Base-by-base conservation (phyloP, 2,797 vertebrate species). In the Chaetodon trifasciatus region DNA sequence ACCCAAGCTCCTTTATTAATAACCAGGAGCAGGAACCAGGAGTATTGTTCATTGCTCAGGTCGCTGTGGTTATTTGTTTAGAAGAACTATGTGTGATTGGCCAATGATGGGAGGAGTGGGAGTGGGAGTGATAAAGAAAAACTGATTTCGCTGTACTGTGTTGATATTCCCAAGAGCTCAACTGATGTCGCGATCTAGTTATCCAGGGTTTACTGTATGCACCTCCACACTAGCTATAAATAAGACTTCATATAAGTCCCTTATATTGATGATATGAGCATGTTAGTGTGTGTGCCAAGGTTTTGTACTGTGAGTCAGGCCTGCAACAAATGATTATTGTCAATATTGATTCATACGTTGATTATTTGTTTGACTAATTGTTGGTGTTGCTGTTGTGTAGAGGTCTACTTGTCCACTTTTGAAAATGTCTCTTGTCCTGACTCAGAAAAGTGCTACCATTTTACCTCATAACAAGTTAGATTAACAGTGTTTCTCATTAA, bases 51-150 rank as follows among this genome's bases (percentile, higher is more conserved):
- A 75, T 58, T 17, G 63, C 55, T 86, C 60, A 37, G 63, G 73
- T 52, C 8, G 8, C 40, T 67, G 19, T 74, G 63, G 76, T 73
- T 63, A 53, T 82, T 79, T 42, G 1, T 58, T 42, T 46, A 40
- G 16, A 84, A 81, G 61, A 60, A 62, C 39, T 47, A 76, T 76
- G 46, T 86, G 78, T 50, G 19, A 12, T 46, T 68, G 62, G 47
- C 15, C 19, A 68, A 8, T 76, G 40, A 49, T 42, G 50, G 32
- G 52, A 61, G 21, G 40, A 66, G 79, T 90, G 84, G 21, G 40
- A 66, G 79, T 90, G 84, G 90, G 91, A 71, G 89, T 83, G 61
- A 93, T 66, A 62, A 81, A 53, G 70, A 85, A 68, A 83, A 71
- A 49, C 60, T n/a, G 28, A 75, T 81, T 85, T 47, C 21, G 24